These are phyloP conservation scores for Nemapogon koenigi DNA, from an alignment of 2,888 invertebrate genomes.

Conservation along the genomic window DNA sequence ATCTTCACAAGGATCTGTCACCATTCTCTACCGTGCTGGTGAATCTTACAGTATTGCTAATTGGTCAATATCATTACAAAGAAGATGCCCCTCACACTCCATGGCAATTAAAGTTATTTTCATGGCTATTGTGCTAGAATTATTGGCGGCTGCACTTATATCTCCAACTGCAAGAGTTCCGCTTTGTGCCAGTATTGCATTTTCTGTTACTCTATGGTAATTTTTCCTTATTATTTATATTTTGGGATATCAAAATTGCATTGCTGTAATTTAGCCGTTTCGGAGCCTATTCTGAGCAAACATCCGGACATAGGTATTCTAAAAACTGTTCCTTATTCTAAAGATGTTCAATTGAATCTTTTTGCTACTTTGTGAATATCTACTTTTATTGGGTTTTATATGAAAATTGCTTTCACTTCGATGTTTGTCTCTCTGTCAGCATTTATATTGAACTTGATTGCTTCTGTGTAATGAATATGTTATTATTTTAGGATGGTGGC, in stretches of 20 bases:
- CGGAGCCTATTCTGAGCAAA: neutral
- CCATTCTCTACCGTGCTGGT: conserved; percentile 39
- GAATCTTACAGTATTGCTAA: conserved; percentile 19
- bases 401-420: too few species aligned
- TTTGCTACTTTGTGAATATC: too few species aligned
- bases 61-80: conserved; percentile 27
- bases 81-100: conserved; percentile 34
- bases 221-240: conserved; percentile 4
- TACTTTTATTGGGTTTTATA: too few species aligned
- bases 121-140: conserved; percentile 24
- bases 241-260: neutral
- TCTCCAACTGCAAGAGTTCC: conserved; percentile 30
- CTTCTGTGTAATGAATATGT: neutral
- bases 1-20: conserved; percentile 17
- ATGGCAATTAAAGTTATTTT: conserved; percentile 27
- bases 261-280: neutral
- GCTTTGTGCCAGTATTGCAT: conserved; percentile 37
- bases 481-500: conserved; percentile 31
- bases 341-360: neutral
- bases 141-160: conserved; percentile 28
- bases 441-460: neutral
- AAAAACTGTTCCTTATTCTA: neutral
- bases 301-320: neutral
- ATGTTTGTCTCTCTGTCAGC: neutral
- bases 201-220: conserved; percentile 37